Evolutionary conservation across 2,888 invertebrate species (phyloP), one percentile per base, ranked within the genome.

Genomic region (Lordiphosa fenestrarum): DNA sequence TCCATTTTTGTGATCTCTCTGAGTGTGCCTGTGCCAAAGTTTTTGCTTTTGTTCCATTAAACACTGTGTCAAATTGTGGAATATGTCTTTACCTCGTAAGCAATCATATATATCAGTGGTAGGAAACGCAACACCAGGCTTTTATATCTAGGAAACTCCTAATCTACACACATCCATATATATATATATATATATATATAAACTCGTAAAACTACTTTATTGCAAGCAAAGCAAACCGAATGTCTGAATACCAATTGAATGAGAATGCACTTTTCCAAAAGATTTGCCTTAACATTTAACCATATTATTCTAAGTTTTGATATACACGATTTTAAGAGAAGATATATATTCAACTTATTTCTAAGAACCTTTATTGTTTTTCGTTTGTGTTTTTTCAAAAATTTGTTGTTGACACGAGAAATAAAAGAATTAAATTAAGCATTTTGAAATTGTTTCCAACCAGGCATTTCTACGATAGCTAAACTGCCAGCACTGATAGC

Each of bases 241-340:
- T 92, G 92, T 92, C 92, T 92, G 92, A 92, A 6, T 88, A 91
- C 92, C 91, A 91, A 91, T 92, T 91, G 60, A 69, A 70, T 50
- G 69, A 66, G 56, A 65, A 75, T 88, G 89, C 87, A 87, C 85
- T 83, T 85, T 85, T 85, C 86, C 73, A 86, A 83, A 73, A 72
- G 44, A 67, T 73, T 77, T 86, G 88, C 86, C 86, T 88, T 88
- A 88, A 84, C 57, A 71, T 78, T 78, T 58, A 50, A 63, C 53
- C 68, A 66, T 57, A 63, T 77, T 77, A 65, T 84, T 83, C 71
- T 83, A 74, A 71, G 82, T 77, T 77, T 77, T 77, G 77, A 77
- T 77, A 77, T 62, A 78, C 62, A 82, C 85, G 65, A 64, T 77
- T 84, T 66, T 66, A 63, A 60, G 74, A 64, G 48, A 55, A 30